Percentiles rank a stretch among this genome's conserved stretches.
These are phyloP conservation scores for Drosophila mayri DNA, from an alignment of 1,140 invertebrate genomes.

Conservation along the genomic window DNA sequence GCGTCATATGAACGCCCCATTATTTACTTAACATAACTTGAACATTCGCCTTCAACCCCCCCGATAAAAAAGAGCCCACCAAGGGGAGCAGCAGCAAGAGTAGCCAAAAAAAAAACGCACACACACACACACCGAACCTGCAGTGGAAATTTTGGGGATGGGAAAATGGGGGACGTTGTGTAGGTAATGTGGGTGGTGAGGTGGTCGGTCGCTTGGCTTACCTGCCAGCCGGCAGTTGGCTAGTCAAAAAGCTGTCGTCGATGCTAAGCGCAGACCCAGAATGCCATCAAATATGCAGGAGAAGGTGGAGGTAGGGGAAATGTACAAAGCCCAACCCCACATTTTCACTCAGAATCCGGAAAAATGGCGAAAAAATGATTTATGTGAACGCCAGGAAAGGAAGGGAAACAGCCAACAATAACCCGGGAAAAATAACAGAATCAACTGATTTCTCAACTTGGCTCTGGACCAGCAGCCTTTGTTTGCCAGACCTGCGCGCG, in stretches of 20 bases:
- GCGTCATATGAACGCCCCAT: slow-evolving; percentile 81
- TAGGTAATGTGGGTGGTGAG: slow-evolving; percentile 9
- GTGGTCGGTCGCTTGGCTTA: slow-evolving; percentile 62
- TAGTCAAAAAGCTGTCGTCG: slow-evolving; percentile 82
- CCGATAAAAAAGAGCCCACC: slow-evolving; percentile 34
- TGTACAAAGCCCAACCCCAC: slow-evolving; percentile 26
- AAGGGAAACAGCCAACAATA: slow-evolving; percentile 52
- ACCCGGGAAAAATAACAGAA: slow-evolving; percentile 69
- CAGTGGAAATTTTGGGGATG: slow-evolving; percentile 31
- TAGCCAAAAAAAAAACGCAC: slow-evolving; percentile 70
- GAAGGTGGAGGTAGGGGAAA: slow-evolving; percentile 4
- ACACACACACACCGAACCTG: slow-evolving; percentile 40
- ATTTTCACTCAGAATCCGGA: slow-evolving; percentile 27
- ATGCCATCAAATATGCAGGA: slow-evolving; percentile 78
- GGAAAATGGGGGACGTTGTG: not conserved
- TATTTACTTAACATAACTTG: slow-evolving; percentile 84
- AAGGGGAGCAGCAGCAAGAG: slow-evolving; percentile 41
- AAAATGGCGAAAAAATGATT: slow-evolving; percentile 80
- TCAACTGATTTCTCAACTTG: slow-evolving; percentile 79
- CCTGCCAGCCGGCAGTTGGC: slow-evolving; percentile 71
- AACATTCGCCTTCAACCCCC: slow-evolving; percentile 63
- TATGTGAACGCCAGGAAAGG: slow-evolving; percentile 70
- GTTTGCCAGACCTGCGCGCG: slow-evolving; percentile 29
- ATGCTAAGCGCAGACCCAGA: slow-evolving; percentile 70
- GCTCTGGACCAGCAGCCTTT: slow-evolving; percentile 50